phyloP scores from a whole-genome alignment of 1,140 invertebrate genomes.

The Calosoma granatense region DNA sequence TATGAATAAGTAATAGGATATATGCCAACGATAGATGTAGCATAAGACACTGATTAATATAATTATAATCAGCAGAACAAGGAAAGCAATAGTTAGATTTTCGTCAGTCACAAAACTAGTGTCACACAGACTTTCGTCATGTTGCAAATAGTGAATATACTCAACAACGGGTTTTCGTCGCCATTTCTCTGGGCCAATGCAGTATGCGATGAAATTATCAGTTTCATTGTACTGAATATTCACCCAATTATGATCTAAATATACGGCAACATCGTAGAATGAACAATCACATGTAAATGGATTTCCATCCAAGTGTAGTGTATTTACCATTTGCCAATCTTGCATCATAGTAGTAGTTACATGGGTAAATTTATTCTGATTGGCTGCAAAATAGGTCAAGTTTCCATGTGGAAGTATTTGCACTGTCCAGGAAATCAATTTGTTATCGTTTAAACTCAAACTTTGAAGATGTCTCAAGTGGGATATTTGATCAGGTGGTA shows the following conservation, averaged over 20 bases:
- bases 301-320: constrained; percentile 40
- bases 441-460: constrained; percentile 40
- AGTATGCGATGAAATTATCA: neutral
- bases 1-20: neutral
- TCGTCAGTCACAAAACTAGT: too few species aligned
- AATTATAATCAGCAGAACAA: too few species aligned
- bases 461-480: constrained; percentile 34
- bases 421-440: constrained; percentile 38
- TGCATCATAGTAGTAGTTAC: constrained; percentile 43
- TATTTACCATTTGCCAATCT: constrained; percentile 37
- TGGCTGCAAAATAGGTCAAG: constrained; percentile 32
- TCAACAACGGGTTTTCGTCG: too few species aligned
- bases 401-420: constrained; percentile 33
- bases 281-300: constrained; percentile 43
- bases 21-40: constrained; percentile 25
- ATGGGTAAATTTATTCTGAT: constrained; percentile 42
- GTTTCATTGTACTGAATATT: neutral
- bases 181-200: neutral
- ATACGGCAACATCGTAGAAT: neutral
- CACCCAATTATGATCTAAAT: neutral
- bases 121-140: too few species aligned
- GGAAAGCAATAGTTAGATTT: too few species aligned
- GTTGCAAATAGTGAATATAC: too few species aligned
- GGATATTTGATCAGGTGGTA: constrained; percentile 34
- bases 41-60: too few species aligned